These are phyloP conservation scores for Halichoeres trimaculatus DNA, from an alignment of 2,113 vertebrate species.

Conservation along the genomic window DNA sequence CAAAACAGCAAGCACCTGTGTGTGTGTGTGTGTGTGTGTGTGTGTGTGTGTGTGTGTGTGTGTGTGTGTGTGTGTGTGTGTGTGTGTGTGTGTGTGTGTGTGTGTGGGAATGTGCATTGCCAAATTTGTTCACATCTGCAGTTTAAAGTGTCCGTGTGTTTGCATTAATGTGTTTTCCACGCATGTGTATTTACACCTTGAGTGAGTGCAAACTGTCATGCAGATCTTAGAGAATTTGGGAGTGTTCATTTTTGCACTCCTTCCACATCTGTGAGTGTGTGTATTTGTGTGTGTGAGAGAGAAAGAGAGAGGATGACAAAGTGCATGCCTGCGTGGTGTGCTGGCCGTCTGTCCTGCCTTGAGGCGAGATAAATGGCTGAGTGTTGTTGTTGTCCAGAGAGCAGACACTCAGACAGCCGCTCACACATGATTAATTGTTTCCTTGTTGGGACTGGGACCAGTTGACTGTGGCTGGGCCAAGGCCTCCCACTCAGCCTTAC, in stretches of 20 bases:
- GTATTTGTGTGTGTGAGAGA: not conserved
- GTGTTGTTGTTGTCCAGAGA: conserved; percentile 83
- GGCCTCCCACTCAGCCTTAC: conserved; percentile 75
- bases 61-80: conserved; percentile 18
- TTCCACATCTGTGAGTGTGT: conserved; percentile 58
- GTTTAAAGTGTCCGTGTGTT: conserved; percentile 15
- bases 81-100: conserved; percentile 17
- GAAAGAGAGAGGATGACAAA: conserved; percentile 50
- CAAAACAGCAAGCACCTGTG: conserved; percentile 54
- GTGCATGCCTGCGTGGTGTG: conserved; percentile 75
- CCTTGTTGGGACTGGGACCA: conserved; percentile 79
- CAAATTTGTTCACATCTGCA: conserved; percentile 39
- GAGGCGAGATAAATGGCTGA: conserved; percentile 77
- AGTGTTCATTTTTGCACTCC: conserved; percentile 45
- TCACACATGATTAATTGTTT: conserved; percentile 87
- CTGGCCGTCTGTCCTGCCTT: conserved; percentile 72
- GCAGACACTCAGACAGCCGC: conserved; percentile 83
- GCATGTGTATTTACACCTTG: not conserved
- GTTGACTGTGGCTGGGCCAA: conserved; percentile 76
- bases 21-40: conserved; percentile 19
- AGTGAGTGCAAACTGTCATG: conserved; percentile 10
- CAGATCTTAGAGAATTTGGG: conserved; percentile 3
- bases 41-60: conserved; percentile 26
- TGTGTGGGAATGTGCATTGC: conserved; percentile 9
- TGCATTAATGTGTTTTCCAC: conserved; percentile 44